Percentiles rank a stretch among this genome's conserved stretches.
These are phyloP conservation scores for Astyanax mexicanus DNA, from an alignment of 2,797 vertebrate genomes.

Conservation along the genomic window DNA sequence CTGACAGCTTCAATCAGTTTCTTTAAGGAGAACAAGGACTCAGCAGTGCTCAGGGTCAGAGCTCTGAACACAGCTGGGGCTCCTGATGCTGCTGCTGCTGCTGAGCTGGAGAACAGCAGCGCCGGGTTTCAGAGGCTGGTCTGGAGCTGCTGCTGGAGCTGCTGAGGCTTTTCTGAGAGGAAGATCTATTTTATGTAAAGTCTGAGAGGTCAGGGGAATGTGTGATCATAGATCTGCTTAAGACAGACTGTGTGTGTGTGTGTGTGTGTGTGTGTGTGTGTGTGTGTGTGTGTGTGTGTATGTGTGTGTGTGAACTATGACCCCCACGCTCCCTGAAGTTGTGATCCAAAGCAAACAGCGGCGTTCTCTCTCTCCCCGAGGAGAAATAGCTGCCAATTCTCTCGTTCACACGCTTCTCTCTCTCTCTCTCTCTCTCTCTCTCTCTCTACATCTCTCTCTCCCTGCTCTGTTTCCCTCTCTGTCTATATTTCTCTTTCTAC, in stretches of 20 bases:
- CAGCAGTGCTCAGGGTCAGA: conserved; percentile 16
- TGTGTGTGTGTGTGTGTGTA: conserved; percentile 4
- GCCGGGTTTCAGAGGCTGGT: conserved; percentile 28
- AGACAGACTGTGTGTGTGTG: conserved; percentile 4
- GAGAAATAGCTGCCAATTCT: conserved; percentile 22
- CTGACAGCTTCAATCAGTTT: conserved; percentile 43
- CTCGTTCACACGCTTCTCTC: conserved; percentile 29
- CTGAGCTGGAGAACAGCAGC: conserved; percentile 11
- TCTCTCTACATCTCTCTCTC: background rate
- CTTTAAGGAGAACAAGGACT: conserved; percentile 41
- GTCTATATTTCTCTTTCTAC: background rate
- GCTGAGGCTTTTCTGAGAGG: background rate
- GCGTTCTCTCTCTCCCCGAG: conserved; percentile 46
- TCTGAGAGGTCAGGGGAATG: conserved; percentile 37
- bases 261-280: conserved; percentile 4
- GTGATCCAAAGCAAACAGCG: conserved; percentile 56
- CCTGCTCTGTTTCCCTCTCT: background rate
- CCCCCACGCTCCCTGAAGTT: conserved; percentile 36
- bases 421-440: background rate
- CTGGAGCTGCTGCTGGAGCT: background rate
- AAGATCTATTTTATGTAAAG: conserved; percentile 30
- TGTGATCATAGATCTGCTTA: conserved; percentile 31
- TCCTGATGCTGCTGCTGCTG: too few species aligned
- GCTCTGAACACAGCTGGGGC: conserved; percentile 22
- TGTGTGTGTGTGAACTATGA: conserved; percentile 40